phyloP scores from a whole-genome alignment of 2,113 vertebrate species.

The Nibea albiflora region DNA sequence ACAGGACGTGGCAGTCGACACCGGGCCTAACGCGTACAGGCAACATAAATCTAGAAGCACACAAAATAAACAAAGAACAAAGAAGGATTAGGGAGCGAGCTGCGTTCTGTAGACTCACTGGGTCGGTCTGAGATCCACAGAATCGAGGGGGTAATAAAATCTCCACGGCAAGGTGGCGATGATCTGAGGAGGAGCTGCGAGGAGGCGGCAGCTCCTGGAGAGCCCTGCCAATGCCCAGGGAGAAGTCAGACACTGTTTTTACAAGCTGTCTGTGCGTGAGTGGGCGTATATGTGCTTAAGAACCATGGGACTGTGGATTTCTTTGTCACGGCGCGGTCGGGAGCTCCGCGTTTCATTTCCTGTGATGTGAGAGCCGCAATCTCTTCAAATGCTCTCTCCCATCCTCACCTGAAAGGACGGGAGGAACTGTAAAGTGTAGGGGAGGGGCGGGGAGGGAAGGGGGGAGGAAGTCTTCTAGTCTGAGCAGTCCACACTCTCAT shows the following conservation, averaged over 20 bases:
- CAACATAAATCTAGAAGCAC: constrained; percentile 14
- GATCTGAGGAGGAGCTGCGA: constrained; percentile 57
- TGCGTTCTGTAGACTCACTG: constrained; percentile 6
- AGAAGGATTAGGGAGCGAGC: constrained; percentile 30
- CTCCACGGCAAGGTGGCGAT: constrained; percentile 42
- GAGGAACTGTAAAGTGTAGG: neutral
- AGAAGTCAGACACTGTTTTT: constrained; percentile 56
- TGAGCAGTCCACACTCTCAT: neutral
- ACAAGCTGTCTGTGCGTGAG: constrained; percentile 52
- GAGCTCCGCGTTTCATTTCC: constrained; percentile 51
- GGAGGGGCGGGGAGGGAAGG: no score
- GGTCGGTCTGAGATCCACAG: constrained; percentile 38
- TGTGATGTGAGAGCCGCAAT: constrained; percentile 44
- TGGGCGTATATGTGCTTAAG: constrained; percentile 63
- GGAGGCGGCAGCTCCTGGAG: constrained; percentile 57
- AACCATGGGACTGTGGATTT: constrained; percentile 50
- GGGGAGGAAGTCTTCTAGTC: neutral
- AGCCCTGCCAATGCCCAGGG: constrained; percentile 54
- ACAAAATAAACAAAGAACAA: constrained; percentile 40
- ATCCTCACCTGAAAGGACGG: constrained; percentile 38
- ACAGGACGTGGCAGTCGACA: neutral
- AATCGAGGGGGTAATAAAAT: constrained; percentile 43
- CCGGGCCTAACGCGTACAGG: neutral
- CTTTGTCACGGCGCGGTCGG: constrained; percentile 39
- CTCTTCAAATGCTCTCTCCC: constrained; percentile 44